Evolutionary conservation across 2,113 vertebrate genomes (phyloP).

Genomic region (Oncorhynchus nerka): DNA sequence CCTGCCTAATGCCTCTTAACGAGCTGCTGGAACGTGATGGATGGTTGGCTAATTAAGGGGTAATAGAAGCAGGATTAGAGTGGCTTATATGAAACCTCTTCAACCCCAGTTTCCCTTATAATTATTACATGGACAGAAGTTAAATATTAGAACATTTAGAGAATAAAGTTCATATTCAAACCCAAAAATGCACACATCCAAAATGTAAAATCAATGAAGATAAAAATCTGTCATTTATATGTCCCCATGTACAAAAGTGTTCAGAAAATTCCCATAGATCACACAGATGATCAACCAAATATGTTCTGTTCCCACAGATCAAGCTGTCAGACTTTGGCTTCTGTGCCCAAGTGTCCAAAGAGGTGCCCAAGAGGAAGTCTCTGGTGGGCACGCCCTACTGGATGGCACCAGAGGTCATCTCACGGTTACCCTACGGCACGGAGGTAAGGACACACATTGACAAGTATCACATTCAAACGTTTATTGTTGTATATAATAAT

Average conservation of each 20-base stretch:
- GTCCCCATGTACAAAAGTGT: too few species aligned
- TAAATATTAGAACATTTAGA: too few species aligned
- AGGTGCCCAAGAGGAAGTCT: conserved; percentile 96
- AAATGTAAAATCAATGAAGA: too few species aligned
- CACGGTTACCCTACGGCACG: conserved; percentile 93
- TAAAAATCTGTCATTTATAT: too few species aligned
- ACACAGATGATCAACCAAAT: background rate
- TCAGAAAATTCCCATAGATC: too few species aligned
- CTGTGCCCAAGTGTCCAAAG: conserved; percentile 98
- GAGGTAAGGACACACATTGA: conserved; percentile 77
- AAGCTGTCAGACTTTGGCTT: conserved; percentile 98
- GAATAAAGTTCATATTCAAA: too few species aligned
- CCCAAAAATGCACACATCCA: too few species aligned
- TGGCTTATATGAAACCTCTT: conserved; percentile 40
- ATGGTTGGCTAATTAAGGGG: conserved; percentile 49
- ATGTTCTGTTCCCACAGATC: conserved; percentile 75
- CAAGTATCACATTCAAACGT: background rate
- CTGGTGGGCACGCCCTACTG: conserved; percentile 96
- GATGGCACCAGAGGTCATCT: conserved; percentile 98
- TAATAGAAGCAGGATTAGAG: conserved; percentile 59
- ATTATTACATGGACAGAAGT: too few species aligned
- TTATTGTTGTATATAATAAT: too few species aligned
- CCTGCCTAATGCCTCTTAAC: conserved; percentile 60
- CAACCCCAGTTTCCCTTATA: conserved; percentile 36
- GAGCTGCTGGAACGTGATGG: conserved; percentile 63